These are phyloP conservation scores for Tetropium fuscum DNA, from an alignment of 2,888 invertebrate genomes.

Conservation along the genomic window DNA sequence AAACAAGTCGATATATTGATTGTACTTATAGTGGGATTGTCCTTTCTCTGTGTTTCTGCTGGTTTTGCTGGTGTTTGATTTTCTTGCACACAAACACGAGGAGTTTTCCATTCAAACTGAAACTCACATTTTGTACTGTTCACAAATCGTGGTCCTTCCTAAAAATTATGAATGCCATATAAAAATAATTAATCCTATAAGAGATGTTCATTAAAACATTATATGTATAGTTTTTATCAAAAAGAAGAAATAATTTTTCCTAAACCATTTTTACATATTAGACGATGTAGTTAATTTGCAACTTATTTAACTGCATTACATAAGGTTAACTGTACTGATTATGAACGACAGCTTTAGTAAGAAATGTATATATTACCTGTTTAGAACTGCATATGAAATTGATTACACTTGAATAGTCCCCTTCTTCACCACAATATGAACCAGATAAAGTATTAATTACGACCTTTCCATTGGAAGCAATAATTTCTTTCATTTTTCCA, in stretches of 20 bases:
- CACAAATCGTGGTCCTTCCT: slow-evolving; percentile 23
- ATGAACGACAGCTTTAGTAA: no score
- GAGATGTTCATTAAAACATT: background rate
- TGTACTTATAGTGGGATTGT: no score
- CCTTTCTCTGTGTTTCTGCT: no score
- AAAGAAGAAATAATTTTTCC: background rate
- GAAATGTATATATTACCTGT: slow-evolving; percentile 15
- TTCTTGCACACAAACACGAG: slow-evolving; percentile 17
- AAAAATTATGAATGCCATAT: slow-evolving; percentile 20
- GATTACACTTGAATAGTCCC: slow-evolving; percentile 19
- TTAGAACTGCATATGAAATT: slow-evolving; percentile 24
- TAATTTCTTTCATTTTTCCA: slow-evolving; percentile 18
- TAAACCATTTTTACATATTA: no score
- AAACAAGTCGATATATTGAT: no score
- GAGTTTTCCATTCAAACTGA: slow-evolving; percentile 29
- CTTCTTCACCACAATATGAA: slow-evolving; percentile 9
- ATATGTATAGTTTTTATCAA: background rate
- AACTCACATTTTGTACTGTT: slow-evolving; percentile 8
- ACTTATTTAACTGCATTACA: no score
- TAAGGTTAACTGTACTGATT: no score
- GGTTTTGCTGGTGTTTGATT: background rate
- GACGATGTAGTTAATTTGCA: no score
- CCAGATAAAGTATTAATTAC: slow-evolving; percentile 24
- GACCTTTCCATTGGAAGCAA: slow-evolving; percentile 6
- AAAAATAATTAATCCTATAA: no score